Evolutionary conservation across 2,797 vertebrate genomes (phyloP), one percentile per base, ranked within the genome.

Genomic region (Peromyscus eremicus): DNA sequence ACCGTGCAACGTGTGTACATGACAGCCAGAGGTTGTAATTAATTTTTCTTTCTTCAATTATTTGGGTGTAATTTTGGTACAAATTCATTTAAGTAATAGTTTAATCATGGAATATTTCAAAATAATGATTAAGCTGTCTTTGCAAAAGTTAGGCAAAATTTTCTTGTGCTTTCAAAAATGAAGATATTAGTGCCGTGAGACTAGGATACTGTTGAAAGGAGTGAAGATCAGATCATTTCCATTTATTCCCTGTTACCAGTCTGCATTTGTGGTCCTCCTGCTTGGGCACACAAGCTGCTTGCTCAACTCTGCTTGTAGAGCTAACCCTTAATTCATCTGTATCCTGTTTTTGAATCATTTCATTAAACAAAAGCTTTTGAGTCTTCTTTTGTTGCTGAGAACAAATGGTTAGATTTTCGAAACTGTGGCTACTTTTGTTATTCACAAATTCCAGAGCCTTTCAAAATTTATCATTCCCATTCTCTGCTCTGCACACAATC

Each of bases 321-420:
- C 98, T 98, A 98, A 98, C 98, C 97, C 97, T 97, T 98, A 98
- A 98, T 98, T 98, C 98, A 95, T 98, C 96, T 98, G 2, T 98
- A 98, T 98, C 98, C 98, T 98, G 96, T 97, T 98, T 98, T 98
- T 97, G 95, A 98, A 98, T 99, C 97, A 98, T 98, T 98, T 98
- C 97, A 97, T 98, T 98, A 98, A 98, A 98, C 98, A 98, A 98
- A 98, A 97, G 98, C 98, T 95, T 98, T 97, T 98, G 98, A 98
- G 98, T 97, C 97, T 96, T 98, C 98, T 96, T 98, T 98, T 99
- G 98, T 99, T 98, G 97, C 83, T 7, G 96, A 97, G 98, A 98
- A 98, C 98, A 99, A 98, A 98, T 97, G 98, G 94, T 97, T 98
- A 98, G 98, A 98, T 98, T 99, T 98, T 98, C 94, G 96, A 97